Evolutionary conservation across 2,888 invertebrate genomes (phyloP).

Genomic region (Nephrotoma flavescens): DNA sequence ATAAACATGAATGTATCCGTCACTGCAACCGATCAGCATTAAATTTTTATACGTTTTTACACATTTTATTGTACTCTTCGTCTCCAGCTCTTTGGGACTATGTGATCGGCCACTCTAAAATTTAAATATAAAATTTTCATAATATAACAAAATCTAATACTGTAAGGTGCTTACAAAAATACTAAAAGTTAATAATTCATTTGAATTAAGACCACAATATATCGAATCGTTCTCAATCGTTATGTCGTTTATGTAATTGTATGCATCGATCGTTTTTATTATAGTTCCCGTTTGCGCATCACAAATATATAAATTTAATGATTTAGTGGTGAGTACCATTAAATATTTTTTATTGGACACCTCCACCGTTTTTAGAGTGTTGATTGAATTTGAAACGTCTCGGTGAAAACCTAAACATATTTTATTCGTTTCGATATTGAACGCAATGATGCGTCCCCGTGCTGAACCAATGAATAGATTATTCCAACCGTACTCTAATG

Average conservation of each 20-base stretch:
- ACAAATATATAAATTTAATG: neutral
- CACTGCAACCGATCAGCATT: neutral
- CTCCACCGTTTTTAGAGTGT: neutral
- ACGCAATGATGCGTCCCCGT: neutral
- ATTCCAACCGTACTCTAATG: neutral
- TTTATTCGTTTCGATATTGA: neutral
- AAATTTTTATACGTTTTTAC: neutral
- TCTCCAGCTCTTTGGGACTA: neutral
- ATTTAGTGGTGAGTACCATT: neutral
- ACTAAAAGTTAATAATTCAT: neutral
- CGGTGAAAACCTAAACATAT: neutral
- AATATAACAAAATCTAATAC: neutral
- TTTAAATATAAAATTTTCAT: neutral
- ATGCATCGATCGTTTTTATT: neutral
- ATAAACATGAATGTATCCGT: neutral
- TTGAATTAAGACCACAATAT: neutral
- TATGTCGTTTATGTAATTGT: neutral
- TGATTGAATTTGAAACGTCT: neutral
- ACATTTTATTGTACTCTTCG: neutral
- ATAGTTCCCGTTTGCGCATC: neutral
- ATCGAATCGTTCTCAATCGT: neutral
- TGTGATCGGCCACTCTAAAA: neutral
- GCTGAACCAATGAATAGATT: neutral
- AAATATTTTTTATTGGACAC: neutral
- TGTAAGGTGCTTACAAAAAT: neutral